These are phyloP conservation scores for Tetranychus truncatus DNA, from an alignment of 2,888 invertebrate species.

Conservation along the genomic window DNA sequence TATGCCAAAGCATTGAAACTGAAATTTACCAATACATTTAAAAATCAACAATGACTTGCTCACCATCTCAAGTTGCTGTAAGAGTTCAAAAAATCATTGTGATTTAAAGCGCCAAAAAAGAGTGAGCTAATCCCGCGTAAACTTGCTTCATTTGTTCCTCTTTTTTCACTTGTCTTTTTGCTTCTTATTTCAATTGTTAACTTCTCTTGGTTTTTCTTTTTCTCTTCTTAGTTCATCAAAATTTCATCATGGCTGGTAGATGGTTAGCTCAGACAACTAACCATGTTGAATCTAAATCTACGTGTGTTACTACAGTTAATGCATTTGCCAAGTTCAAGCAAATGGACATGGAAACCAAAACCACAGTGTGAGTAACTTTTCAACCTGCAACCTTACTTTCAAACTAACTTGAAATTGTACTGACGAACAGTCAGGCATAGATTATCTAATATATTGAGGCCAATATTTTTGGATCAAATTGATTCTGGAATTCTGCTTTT, in stretches of 20 bases:
- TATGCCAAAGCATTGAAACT: too few species aligned
- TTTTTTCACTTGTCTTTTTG: too few species aligned
- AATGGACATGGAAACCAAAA: constrained; percentile 5
- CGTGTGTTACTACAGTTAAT: background rate
- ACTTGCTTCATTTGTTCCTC: too few species aligned
- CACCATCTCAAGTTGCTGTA: too few species aligned
- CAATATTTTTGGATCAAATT: too few species aligned
- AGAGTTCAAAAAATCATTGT: too few species aligned
- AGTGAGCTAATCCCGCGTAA: too few species aligned
- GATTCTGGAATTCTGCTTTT: too few species aligned
- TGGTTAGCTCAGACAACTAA: background rate
- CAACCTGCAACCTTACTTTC: background rate
- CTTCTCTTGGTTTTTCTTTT: background rate
- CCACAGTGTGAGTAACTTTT: background rate
- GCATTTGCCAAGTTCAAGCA: constrained; percentile 6
- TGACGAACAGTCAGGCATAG: background rate
- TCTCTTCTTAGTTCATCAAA: background rate
- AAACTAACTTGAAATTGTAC: background rate
- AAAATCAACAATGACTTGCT: too few species aligned
- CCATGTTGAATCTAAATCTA: background rate
- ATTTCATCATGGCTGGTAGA: background rate
- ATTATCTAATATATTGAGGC: too few species aligned
- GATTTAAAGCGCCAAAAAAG: too few species aligned
- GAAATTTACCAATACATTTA: too few species aligned
- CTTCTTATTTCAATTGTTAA: background rate